Evolutionary conservation across 1,140 invertebrate genomes (phyloP), one percentile per base, ranked within the genome.

Genomic region (Stegodyphus mimosarum): DNA sequence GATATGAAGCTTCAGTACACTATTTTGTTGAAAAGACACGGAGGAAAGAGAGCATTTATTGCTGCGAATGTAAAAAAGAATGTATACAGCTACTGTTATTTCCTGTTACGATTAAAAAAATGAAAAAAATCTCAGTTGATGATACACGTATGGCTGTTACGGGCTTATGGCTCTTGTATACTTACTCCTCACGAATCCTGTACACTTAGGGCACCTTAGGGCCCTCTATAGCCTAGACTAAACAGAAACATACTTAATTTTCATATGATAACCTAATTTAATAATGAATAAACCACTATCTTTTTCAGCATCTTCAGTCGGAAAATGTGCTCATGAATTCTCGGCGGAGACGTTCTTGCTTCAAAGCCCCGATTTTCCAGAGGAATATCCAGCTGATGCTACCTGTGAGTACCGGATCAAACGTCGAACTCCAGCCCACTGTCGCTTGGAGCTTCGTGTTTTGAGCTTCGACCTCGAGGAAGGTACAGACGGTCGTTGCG

Each of bases 391-490:
- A 5, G n/a, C 67, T 7, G 84, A 88, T 52, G 10, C 66, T 10
- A 52, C 81, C 9, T 89, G 88, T 69, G 71, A 87, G 69, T 89
- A 87, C 69, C 79, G 80, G 2, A 79, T 89, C 2, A 67, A 74
- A 0, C 52, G 86, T n/a, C 9, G 51, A 6, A 85, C 71, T 63
- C 55, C 75, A 9, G 67, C 71, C 11, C 80, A 88, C 67, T 89
- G 88, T 66, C 81, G 87, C 13, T 17, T 89, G 0, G 88, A 88
- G 69, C 33, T 89, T 0, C 80, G 63, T 5, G 87, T 89, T 15
- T 4, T 75, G 0, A 78, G 51, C 7, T 89, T 89, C 66, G 86
- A 88, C 33, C n/a, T 88, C 2, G 88, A 88, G 72, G 88, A 88
- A 70, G 78, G 75, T 0, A 76, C 70, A 6, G 88, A 88, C 53